Evolutionary conservation across 92 coral and sea anemone genomes (phyloP), one percentile per base, ranked within the genome.

Genomic region (Paramuricea clavata): DNA sequence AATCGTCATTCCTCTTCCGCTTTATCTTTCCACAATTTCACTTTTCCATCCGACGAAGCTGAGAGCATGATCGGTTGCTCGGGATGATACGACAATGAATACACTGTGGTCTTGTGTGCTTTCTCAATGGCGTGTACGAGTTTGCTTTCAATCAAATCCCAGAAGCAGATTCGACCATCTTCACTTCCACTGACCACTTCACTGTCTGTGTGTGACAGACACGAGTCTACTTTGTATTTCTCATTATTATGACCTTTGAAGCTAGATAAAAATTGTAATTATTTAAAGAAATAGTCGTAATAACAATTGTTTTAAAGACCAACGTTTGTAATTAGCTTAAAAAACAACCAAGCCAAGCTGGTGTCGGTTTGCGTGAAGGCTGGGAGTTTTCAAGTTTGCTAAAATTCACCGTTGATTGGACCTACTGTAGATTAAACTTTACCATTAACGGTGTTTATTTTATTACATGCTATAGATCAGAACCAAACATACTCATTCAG

Each of bases 401-500:
- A n/a, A n/a, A n/a, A n/a, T n/a, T n/a, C n/a, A n/a, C n/a, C n/a
- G n/a, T n/a, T n/a, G n/a, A n/a, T n/a, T n/a, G n/a, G n/a, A n/a
- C n/a, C n/a, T n/a, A n/a, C n/a, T n/a, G n/a, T n/a, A n/a, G n/a
- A n/a, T n/a, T n/a, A n/a, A n/a, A n/a, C n/a, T n/a, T n/a, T n/a
- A n/a, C n/a, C n/a, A n/a, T n/a, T n/a, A n/a, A n/a, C n/a, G n/a
- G n/a, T n/a, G n/a, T n/a, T n/a, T n/a, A n/a, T n/a, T n/a, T n/a
- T n/a, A n/a, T n/a, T n/a, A n/a, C n/a, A n/a, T n/a, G n/a, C n/a
- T n/a, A n/a, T n/a, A n/a, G n/a, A n/a, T n/a, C n/a, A n/a, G n/a
- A n/a, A n/a, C n/a, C n/a, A n/a, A n/a, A n/a, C n/a, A n/a, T 86
- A 95, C 98, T 94, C 98, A 81, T 96, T 96, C 9, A 96, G 90